A percentile compares a stretch with the other conserved stretches of the same genome.
Evolutionary conservation across 2,888 invertebrate genomes (phyloP).

Genomic region (Drosophila robusta): DNA sequence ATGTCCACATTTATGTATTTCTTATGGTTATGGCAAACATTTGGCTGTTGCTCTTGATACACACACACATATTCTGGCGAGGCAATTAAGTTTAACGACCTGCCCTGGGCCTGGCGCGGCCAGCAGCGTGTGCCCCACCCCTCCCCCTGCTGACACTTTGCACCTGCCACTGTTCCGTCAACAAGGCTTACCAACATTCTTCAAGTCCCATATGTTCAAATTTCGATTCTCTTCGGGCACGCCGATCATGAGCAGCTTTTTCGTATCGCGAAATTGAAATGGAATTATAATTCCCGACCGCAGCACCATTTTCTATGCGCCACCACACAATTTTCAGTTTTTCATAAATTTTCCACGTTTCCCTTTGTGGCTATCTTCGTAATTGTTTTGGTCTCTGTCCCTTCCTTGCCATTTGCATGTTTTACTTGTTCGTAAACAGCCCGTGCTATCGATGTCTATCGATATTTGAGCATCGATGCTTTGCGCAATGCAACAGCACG

Average conservation of each 20-base stretch:
- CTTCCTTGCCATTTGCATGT: slow-evolving; percentile 65
- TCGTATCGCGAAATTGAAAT: slow-evolving; percentile 83
- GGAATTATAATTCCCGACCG: slow-evolving; percentile 82
- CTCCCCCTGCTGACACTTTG: slow-evolving; percentile 1
- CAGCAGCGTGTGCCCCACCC: slow-evolving; percentile 33
- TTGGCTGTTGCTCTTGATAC: slow-evolving; percentile 30
- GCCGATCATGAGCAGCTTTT: slow-evolving; percentile 82
- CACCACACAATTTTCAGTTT: slow-evolving; percentile 73
- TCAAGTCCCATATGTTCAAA: slow-evolving; percentile 82
- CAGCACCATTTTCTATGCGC: slow-evolving; percentile 81
- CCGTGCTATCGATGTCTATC: slow-evolving; percentile 45
- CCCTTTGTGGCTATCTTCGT: slow-evolving; percentile 71
- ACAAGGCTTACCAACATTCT: slow-evolving; percentile 81
- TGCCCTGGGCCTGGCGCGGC: slow-evolving; percentile 42
- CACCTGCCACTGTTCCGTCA: slow-evolving; percentile 23
- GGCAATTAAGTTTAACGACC: slow-evolving; percentile 71
- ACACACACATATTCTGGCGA: slow-evolving; percentile 43
- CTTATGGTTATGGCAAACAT: slow-evolving; percentile 31
- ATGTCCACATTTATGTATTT: slow-evolving; percentile 43
- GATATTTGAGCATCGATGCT: slow-evolving; percentile 23
- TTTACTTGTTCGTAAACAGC: slow-evolving; percentile 75
- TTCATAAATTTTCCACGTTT: slow-evolving; percentile 77
- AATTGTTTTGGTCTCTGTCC: slow-evolving; percentile 78
- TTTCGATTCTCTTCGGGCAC: slow-evolving; percentile 78
- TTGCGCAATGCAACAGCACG: slow-evolving; percentile 2